phyloP scores from a whole-genome alignment of 2,797 vertebrate genomes.

The Ceryle rudis region DNA sequence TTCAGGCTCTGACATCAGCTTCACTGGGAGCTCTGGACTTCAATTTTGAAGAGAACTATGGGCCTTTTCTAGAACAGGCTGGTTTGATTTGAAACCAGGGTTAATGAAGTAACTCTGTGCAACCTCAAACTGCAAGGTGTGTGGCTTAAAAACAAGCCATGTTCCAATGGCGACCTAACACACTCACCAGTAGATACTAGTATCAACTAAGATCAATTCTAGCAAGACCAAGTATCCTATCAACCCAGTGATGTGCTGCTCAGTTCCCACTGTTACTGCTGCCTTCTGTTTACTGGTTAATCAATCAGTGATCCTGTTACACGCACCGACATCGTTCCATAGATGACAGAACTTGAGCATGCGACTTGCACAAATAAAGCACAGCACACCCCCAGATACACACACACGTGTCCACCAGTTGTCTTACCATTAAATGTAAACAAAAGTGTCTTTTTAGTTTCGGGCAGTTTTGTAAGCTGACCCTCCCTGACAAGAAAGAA shows the following conservation, averaged over 20 bases:
- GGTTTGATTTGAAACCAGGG: neutral
- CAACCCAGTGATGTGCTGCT: neutral
- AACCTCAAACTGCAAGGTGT: neutral
- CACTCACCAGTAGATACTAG: neutral
- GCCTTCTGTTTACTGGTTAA: neutral
- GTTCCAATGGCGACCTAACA: neutral
- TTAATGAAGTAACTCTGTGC: neutral
- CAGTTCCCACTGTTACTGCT: neutral
- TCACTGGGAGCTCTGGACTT: neutral
- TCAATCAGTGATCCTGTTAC: neutral
- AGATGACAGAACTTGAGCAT: neutral
- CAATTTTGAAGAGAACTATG: neutral
- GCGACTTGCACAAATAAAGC: neutral
- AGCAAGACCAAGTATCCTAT: neutral
- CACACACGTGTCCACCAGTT: accelerated
- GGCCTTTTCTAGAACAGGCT: neutral
- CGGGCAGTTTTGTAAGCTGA: constrained; percentile 97
- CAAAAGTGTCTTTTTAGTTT: constrained; percentile 97
- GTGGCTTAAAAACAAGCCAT: neutral
- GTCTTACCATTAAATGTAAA: constrained; percentile 99
- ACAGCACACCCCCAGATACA: neutral
- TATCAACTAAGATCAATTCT: neutral
- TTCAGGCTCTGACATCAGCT: neutral
- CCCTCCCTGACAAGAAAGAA: constrained; percentile 88
- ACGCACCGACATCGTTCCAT: neutral